phyloP scores from a whole-genome alignment of 2,797 vertebrate genomes.

The Enoplosus armatus region DNA sequence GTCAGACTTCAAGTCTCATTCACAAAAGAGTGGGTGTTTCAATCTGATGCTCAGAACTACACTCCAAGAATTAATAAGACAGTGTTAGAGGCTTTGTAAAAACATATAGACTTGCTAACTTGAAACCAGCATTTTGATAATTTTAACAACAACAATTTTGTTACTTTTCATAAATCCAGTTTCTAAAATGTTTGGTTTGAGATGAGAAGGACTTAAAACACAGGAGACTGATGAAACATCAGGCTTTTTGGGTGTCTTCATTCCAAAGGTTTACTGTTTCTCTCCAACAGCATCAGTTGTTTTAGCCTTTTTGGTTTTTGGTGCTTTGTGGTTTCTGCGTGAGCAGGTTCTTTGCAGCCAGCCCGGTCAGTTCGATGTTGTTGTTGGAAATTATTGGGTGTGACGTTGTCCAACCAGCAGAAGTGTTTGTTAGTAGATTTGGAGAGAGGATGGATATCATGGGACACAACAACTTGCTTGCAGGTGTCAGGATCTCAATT shows the following conservation, averaged over 20 bases:
- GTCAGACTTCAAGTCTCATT: background rate
- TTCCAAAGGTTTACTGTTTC: slow-evolving; percentile 14
- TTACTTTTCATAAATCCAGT: slow-evolving; percentile 13
- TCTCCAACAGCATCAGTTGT: slow-evolving; percentile 1
- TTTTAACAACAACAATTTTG: background rate
- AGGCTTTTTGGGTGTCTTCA: background rate
- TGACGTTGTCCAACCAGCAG: slow-evolving; percentile 13
- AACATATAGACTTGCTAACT: background rate
- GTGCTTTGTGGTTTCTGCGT: slow-evolving; percentile 11
- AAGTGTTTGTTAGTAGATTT: background rate
- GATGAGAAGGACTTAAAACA: background rate
- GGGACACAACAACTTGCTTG: background rate
- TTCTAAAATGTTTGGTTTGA: slow-evolving; percentile 19
- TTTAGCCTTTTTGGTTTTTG: slow-evolving; percentile 10
- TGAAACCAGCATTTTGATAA: slow-evolving; percentile 5
- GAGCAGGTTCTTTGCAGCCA: slow-evolving; percentile 3
- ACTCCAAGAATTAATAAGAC: background rate
- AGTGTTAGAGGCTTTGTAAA: background rate
- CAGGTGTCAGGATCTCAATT: slow-evolving; percentile 3
- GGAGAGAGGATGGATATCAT: background rate
- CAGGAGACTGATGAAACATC: background rate
- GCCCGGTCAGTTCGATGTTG: background rate
- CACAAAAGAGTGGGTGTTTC: background rate
- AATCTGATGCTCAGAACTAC: background rate
- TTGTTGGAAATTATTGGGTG: slow-evolving; percentile 35